Evolutionary conservation across 2,113 vertebrate genomes (phyloP), one percentile per base, ranked within the genome.

Genomic region (Hiodon tergisus): DNA sequence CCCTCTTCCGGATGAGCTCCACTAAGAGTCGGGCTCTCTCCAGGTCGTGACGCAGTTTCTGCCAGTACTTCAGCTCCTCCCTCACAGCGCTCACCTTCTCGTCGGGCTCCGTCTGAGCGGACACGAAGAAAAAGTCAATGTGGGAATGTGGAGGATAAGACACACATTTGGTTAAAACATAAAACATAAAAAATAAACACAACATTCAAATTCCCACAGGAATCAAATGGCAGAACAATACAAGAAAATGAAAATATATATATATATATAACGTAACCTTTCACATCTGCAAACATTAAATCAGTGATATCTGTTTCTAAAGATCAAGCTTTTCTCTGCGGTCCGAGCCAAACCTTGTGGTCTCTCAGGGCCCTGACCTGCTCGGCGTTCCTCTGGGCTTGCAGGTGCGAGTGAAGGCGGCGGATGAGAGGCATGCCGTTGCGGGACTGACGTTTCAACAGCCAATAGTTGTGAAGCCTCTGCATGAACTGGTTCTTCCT

Each of bases 401-500:
- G 96, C 77, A 96, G 75, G 77, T 92, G 95, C 0, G 92, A 93
- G 83, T 97, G 95, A 73, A 99, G 88, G 72, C 91, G 94, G 3
- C 96, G 91, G 78, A 98, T 94, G 71, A 99, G 93, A 6, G 97
- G 95, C 58, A 96, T 94, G 5, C 96, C 97, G 0, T 96, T 97
- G 85, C 97, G 93, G 0, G 96, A 95, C 86, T 97, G 95, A 5
- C 97, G 92, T 82, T 98, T 99, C 83, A 99, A 84, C 76, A 98
- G 90, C 97, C 97, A 99, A 85, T 95, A 99, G 84, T 81, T 98
- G 85, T 99, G 96, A 69, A 99, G 91, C 82, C 95, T 88, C 83
- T 96, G 95, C 92, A 98, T 95, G 86, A 99, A 99, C 83, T 97
- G 95, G 85, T 86, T 98, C 89, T 98, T 99, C 87, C 86, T 95